Evolutionary conservation across 2,797 vertebrate species (phyloP), one percentile per base, ranked within the genome.

Genomic region (Labeo calbasu): DNA sequence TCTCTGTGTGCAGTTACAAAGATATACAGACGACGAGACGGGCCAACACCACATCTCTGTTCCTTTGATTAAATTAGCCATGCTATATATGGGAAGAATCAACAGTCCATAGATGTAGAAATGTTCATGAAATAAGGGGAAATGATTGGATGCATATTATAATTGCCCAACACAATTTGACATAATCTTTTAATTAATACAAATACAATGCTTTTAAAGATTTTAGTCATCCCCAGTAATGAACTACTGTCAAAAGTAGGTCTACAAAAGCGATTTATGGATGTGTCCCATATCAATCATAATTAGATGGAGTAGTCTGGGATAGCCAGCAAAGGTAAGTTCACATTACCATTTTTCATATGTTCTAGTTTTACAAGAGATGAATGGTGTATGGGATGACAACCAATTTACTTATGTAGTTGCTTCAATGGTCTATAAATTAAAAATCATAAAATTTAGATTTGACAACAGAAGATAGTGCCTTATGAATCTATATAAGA

Each of bases 61-160:
- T 95, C 94, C 95, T 95, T 94, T 96, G 96, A 97, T 97, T 97
- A 96, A 98, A 97, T 98, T 98, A 97, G 98, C 98, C 96, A 97
- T 97, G 94, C 95, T 97, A 98, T 97, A 97, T 97, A 6, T 19
- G 96, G 96, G 94, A 91, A 92, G 91, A 96, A 98, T 98, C 96
- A 93, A 98, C 98, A 95, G 93, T 94, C 94, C 91, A 92, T 96
- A 96, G 96, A 97, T 94, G 91, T 90, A 87, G 86, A 88, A 61
- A 50, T 71, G 86, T 43, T 48, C 21, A 55, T 28, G 80, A 51
- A 25, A 61, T 7, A 88, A 75, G 75, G 13, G 12, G 19, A 28
- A 81, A 87, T 84, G 84, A 82, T 85, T 92, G 90, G 93, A 92
- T 55, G 76, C 84, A 90, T 88, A 88, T 94, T 93, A 94, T 94